A percentile compares a stretch with the other conserved stretches of the same genome.
Evolutionary conservation across 2,113 vertebrate species (phyloP).

Genomic region (Aegypius monachus): DNA sequence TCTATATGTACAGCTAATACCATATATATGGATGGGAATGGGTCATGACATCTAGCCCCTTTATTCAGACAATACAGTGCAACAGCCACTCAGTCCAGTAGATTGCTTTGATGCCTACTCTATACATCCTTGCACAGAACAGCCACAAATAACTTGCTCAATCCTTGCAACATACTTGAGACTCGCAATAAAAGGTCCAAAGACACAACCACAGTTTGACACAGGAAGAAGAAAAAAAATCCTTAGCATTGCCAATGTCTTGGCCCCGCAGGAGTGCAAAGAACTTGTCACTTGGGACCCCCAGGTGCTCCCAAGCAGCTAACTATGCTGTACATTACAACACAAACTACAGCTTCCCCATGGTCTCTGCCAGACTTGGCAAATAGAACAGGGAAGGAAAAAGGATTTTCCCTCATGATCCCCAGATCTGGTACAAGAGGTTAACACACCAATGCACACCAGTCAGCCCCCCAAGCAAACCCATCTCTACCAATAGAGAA

Average conservation of each 20-base stretch:
- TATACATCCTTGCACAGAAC: neutral
- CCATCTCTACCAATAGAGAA: neutral
- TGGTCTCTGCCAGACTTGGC: neutral
- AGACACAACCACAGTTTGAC: neutral
- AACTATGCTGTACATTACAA: neutral
- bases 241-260: neutral
- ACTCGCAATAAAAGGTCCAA: neutral
- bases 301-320: neutral
- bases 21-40: neutral
- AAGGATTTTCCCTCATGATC: neutral
- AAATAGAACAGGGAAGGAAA: neutral
- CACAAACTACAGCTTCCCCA: neutral
- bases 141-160: neutral
- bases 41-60: neutral
- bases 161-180: fast-evolving
- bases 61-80: neutral
- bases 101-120: neutral
- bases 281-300: neutral
- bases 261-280: fast-evolving
- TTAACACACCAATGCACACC: neutral
- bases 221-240: neutral
- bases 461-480: neutral
- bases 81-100: neutral
- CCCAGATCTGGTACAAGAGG: neutral
- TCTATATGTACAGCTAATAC: neutral